Evolutionary conservation across 2,888 invertebrate species (phyloP), one percentile per base, ranked within the genome.

Genomic region (Ochlodes sylvanus): DNA sequence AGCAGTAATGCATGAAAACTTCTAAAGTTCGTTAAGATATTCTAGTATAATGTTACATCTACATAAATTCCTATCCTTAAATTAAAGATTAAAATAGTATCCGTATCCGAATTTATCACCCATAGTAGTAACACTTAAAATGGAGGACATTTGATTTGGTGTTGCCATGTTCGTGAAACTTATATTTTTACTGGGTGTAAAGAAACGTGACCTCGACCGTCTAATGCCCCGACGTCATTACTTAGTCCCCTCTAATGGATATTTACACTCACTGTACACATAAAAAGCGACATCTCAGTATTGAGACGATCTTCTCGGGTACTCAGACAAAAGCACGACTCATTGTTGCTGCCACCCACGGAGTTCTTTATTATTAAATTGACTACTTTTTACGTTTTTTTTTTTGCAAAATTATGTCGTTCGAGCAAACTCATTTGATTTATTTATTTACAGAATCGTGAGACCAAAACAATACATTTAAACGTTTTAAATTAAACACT

Each of bases 161-260:
- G 58, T 27, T 52, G 14, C 41, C 34, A 55, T 62, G 62, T 68
- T 68, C 62, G 54, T 63, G 65, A 69, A 70, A 64, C 50, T 44
- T 66, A 68, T 65, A 52, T 58, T 58, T 65, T 65, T 21, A 65
- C 41, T 27, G 50, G 52, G 27, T 52, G 41, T 27, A 83, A 84
- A 83, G 69, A 82, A 83, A 80, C 76, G 77, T 80, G 80, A 82
- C 81, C 81, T 82, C 81, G 81, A 73, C 79, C 44, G 61, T 64
- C 80, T 87, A 88, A 89, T 86, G 86, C 84, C 79, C 78, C 79
- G 74, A 72, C 73, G 78, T 83, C 86, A 85, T 88, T 87, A 88
- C 87, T 85, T 81, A 79, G 78, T 76, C 78, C 75, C 79, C 78
- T 70, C 82, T 89, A 89, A 90, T 89, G 88, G 88, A 87, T 86